phyloP scores from a whole-genome alignment of 1,140 invertebrate genomes.

The Bombus consobrinus region DNA sequence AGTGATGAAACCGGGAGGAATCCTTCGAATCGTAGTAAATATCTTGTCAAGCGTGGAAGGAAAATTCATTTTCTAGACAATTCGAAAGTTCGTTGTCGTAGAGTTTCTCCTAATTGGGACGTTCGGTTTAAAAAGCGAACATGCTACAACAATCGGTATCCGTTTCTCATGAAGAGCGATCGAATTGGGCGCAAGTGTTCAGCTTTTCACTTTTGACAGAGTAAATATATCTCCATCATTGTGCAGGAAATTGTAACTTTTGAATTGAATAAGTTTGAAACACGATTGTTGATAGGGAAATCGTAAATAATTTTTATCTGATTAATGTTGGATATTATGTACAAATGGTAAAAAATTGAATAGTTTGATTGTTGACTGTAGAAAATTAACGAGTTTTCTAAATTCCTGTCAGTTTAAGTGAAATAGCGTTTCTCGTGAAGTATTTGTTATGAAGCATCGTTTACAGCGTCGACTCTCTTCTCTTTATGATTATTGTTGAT shows the following conservation, averaged over 20 bases:
- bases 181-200: neutral
- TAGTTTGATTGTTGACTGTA: no score
- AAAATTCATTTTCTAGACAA: conserved; percentile 52
- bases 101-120: conserved; percentile 39
- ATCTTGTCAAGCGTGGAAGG: conserved; percentile 33
- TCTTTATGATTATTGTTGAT: neutral
- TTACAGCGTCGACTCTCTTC: neutral
- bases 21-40: neutral
- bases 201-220: neutral
- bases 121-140: conserved; percentile 18
- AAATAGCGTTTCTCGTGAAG: neutral
- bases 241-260: neutral
- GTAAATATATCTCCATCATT: neutral
- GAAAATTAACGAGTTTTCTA: no score
- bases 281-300: no score
- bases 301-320: no score
- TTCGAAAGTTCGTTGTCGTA: conserved; percentile 35
- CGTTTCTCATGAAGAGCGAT: neutral
- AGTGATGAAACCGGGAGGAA: neutral
- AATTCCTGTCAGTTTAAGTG: no score
- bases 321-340: no score
- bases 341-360: no score
- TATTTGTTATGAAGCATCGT: neutral
- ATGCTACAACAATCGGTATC: conserved; percentile 20
- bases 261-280: neutral